A percentile compares a stretch with the other conserved stretches of the same genome.
phyloP scores from a whole-genome alignment of 2,888 invertebrate genomes.

The Azorinus chamasolen region DNA sequence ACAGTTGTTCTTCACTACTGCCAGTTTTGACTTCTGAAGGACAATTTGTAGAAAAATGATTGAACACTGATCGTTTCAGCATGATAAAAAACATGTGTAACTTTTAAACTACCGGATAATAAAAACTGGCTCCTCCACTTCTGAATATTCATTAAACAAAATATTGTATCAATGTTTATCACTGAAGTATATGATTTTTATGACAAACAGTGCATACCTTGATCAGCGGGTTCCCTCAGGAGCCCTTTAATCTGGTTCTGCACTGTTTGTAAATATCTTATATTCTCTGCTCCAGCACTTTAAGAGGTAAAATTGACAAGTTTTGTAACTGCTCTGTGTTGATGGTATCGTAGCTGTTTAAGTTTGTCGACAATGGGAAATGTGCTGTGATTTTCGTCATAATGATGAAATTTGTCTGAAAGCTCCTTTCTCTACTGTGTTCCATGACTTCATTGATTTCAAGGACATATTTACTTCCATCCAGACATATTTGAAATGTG shows the following conservation, averaged over 20 bases:
- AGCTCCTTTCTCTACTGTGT: neutral
- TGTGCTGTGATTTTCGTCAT: constrained; percentile 30
- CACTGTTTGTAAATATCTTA: too few relatives aligned
- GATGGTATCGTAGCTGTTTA: neutral
- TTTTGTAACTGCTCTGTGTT: constrained; percentile 12
- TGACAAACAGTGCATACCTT: too few relatives aligned
- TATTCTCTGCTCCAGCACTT: neutral
- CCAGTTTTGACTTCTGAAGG: constrained; percentile 26
- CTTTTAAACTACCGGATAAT: too few relatives aligned
- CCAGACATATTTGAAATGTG: too few relatives aligned
- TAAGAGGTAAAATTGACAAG: constrained; percentile 33
- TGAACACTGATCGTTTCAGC: neutral
- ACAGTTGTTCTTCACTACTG: too few relatives aligned
- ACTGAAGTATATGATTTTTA: too few relatives aligned
- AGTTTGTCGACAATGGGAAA: constrained; percentile 23
- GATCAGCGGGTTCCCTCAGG: too few relatives aligned
- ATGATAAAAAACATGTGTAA: constrained; percentile 4
- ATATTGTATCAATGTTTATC: too few relatives aligned
- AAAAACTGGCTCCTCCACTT: too few relatives aligned
- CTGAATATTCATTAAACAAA: too few relatives aligned
- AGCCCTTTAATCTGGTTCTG: too few relatives aligned
- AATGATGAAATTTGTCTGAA: constrained; percentile 17
- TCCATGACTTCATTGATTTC: neutral
- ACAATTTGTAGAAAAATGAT: constrained; percentile 24
- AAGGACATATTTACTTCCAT: too few relatives aligned